phyloP scores from a whole-genome alignment of 2,888 invertebrate genomes.

The Cheilosia grossa region DNA sequence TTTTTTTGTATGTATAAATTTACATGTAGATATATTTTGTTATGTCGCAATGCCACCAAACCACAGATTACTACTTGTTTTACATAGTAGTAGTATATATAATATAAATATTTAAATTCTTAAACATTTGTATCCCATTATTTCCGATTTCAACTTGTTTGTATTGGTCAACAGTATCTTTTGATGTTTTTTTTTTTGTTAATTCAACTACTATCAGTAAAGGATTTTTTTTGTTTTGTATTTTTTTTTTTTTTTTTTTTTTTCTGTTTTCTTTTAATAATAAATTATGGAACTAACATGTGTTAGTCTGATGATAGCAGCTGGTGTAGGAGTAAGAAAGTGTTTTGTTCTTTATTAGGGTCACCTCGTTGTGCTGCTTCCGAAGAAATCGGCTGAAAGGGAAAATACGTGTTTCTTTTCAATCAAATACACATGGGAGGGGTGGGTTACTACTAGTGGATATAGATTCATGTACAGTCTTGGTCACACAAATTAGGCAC shows the following conservation, averaged over 20 bases:
- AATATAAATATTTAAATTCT: slow-evolving; percentile 67
- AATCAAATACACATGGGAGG: neutral
- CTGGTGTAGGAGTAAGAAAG: slow-evolving; percentile 67
- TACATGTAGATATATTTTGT: slow-evolving; percentile 55
- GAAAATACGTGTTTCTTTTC: slow-evolving; percentile 44
- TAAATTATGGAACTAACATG: slow-evolving; percentile 68
- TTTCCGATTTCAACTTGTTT: slow-evolving; percentile 68
- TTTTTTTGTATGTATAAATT: slow-evolving; percentile 60
- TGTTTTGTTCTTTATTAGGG: slow-evolving; percentile 83
- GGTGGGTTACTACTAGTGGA: neutral
- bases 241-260: slow-evolving; percentile 9
- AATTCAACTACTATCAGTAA: slow-evolving; percentile 82
- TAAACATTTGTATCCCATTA: slow-evolving; percentile 69
- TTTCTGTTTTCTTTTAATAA: slow-evolving; percentile 52
- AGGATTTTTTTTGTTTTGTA: slow-evolving; percentile 78
- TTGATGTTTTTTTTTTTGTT: slow-evolving; percentile 78
- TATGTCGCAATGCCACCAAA: slow-evolving; percentile 74
- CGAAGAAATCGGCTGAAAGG: slow-evolving; percentile 87
- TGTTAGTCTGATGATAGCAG: slow-evolving; percentile 60
- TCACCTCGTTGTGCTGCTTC: slow-evolving; percentile 90
- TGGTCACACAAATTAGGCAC: slow-evolving; percentile 12
- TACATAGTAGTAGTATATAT: slow-evolving; percentile 60
- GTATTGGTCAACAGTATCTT: slow-evolving; percentile 70
- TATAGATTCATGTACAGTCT: slow-evolving; percentile 41
- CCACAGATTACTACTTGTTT: slow-evolving; percentile 65